Evolutionary conservation across 2,113 vertebrate species (phyloP).

Genomic region (Cyprinodon variegatus): DNA sequence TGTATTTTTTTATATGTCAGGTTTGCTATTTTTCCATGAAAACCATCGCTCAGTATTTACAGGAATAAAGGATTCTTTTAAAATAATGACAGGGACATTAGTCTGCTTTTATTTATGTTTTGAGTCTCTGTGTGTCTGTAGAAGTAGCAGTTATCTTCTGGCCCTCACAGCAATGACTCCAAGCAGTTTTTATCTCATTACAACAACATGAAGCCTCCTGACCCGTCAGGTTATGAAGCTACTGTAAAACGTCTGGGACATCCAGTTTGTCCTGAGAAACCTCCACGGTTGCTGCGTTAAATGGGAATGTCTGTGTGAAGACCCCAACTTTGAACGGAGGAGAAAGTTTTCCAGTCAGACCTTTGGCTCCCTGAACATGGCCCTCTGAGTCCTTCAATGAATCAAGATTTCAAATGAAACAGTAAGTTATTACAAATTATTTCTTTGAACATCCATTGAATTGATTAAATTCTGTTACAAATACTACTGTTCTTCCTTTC

Average conservation of each 20-base stretch:
- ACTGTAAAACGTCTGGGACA: slow-evolving; percentile 73
- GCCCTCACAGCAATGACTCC: slow-evolving; percentile 72
- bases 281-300: slow-evolving; percentile 78
- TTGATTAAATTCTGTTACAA: no score
- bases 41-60: no score
- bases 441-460: no score
- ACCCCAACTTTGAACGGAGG: slow-evolving; percentile 75
- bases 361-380: slow-evolving; percentile 15
- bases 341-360: slow-evolving; percentile 26
- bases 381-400: slow-evolving; percentile 26
- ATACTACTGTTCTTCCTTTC: no score
- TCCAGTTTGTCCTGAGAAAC: slow-evolving; percentile 75
- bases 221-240: slow-evolving; percentile 75
- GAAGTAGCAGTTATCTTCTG: slow-evolving; percentile 61
- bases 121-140: background rate
- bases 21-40: no score
- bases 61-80: no score
- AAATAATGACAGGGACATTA: no score
- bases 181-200: slow-evolving; percentile 41
- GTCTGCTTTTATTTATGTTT: background rate
- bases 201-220: slow-evolving; percentile 42
- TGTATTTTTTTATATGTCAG: no score
- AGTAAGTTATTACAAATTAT: background rate
- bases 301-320: slow-evolving; percentile 86
- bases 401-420: background rate